These are phyloP conservation scores for Falco berigora DNA, from an alignment of 2,797 vertebrate species.

Conservation along the genomic window DNA sequence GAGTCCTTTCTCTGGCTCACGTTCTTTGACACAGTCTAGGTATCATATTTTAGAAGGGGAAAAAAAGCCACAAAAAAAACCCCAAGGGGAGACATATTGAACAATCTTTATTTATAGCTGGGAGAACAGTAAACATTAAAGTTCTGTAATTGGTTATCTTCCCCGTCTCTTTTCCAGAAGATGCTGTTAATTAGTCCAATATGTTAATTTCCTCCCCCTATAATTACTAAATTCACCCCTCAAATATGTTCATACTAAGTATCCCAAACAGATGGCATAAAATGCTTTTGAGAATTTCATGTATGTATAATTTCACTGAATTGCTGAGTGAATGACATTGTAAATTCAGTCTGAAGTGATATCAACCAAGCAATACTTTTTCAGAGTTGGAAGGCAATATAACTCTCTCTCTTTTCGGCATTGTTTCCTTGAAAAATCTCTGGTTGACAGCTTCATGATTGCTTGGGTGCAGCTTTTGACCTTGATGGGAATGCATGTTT, in stretches of 20 bases:
- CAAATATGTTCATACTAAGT: constrained; percentile 16
- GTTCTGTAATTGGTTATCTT: constrained; percentile 23
- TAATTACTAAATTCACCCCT: constrained; percentile 25
- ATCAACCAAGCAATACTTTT: not conserved
- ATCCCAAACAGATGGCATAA: constrained; percentile 44
- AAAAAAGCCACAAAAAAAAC: not conserved
- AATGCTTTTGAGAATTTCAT: constrained; percentile 12
- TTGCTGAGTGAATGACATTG: not conserved
- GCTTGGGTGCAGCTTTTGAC: not conserved
- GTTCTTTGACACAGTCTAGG: not conserved
- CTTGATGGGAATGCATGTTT: not conserved
- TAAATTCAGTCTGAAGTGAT: not conserved
- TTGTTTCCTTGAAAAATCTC: not conserved
- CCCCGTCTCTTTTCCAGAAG: constrained; percentile 33
- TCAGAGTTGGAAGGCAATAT: not conserved
- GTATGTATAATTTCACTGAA: constrained; percentile 12
- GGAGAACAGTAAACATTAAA: constrained; percentile 9
- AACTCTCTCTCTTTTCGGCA: not conserved
- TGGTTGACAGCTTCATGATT: not conserved
- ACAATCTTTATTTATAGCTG: constrained; percentile 40
- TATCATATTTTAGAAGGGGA: not conserved
- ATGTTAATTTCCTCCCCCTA: constrained; percentile 35
- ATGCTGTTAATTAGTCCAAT: constrained; percentile 55
- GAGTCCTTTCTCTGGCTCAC: not conserved
- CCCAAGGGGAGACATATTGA: not conserved